Evolutionary conservation across 2,113 vertebrate species (phyloP).

Genomic region (Regulus satrapa): DNA sequence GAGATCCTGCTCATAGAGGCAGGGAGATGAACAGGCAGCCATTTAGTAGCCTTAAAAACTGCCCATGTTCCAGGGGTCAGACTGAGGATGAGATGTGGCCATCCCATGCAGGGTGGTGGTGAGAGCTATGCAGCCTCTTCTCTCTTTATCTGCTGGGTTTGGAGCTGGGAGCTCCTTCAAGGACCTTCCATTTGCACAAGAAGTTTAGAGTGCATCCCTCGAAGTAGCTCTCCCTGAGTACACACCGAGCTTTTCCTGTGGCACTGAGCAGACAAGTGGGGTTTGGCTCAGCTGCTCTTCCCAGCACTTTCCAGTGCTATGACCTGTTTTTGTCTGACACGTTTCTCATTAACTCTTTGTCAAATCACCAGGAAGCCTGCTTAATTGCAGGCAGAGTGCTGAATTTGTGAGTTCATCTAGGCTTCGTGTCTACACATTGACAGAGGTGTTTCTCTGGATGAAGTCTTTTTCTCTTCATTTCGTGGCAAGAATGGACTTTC

Average conservation of each 20-base stretch:
- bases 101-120: background rate
- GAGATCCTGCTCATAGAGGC: background rate
- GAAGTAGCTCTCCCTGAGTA: background rate
- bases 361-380: conserved; percentile 35
- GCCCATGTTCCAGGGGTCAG: background rate
- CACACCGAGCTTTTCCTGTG: background rate
- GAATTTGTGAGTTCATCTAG: conserved; percentile 62
- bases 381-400: conserved; percentile 47
- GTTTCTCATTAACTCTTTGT: conserved; percentile 48
- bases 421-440: conserved; percentile 21
- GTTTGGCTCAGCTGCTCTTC: background rate
- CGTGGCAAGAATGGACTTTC: conserved; percentile 62
- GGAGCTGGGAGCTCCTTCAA: background rate
- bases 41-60: background rate
- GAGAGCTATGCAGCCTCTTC: background rate
- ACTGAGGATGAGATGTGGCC: fast-evolving
- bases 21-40: background rate
- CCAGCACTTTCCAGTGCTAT: background rate
- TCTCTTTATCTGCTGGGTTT: too few relatives aligned
- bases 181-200: background rate
- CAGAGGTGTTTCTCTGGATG: conserved; percentile 61
- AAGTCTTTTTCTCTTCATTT: conserved; percentile 31
- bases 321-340: conserved; percentile 15
- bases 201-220: background rate
- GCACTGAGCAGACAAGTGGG: background rate